Base-by-base conservation (phyloP, 2,888 invertebrate genomes). In the Drosophila vallismaia region DNA sequence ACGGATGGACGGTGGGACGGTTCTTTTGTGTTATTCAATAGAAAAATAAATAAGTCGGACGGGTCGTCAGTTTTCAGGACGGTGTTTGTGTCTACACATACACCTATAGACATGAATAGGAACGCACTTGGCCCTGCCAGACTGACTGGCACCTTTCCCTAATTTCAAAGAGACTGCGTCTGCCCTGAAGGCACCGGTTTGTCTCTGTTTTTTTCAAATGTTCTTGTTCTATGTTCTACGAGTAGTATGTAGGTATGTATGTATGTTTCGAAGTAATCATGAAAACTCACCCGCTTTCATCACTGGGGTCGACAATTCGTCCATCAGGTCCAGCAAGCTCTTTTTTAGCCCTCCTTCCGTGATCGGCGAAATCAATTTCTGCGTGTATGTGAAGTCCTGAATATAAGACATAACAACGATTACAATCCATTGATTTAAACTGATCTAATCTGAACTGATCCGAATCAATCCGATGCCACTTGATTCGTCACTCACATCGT, bases 401-500 rank as follows among this genome's bases (percentile, higher is more conserved):
- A 12, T n/a, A 6, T 82, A 77, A 58, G 42, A 57, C 33, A 57
- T 66, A 71, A 48, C 38, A 3, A 3, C 12, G 40, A 40, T 33
- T 12, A 45, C 9, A 36, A 54, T 49, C 44, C 38, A 55, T 38
- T 49, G 54, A 59, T 59, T 26, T 44, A 24, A 26, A 14, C 36
- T 26, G 31, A 48, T 19, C 50, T 14, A n/a, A 48, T 14, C 29
- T 26, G 31, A 52, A 3, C 2, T 14, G 24, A 42, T 14, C 12
- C 36, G 7, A 53, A 46, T 40, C 49, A 19, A 4, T 4, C 12
- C 7, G n/a, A n/a, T 12, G 14, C 14, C 5, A n/a, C 8, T 5
- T 8, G 14, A 12, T 45, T 29, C 28, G 1, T 7, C 36, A 77
- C 86, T 88, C 79, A 91, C 94, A 81, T 94, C 94, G 77, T 94